Conservation (phyloP, 2,888 invertebrate species). For the Nineta flava region DNA sequence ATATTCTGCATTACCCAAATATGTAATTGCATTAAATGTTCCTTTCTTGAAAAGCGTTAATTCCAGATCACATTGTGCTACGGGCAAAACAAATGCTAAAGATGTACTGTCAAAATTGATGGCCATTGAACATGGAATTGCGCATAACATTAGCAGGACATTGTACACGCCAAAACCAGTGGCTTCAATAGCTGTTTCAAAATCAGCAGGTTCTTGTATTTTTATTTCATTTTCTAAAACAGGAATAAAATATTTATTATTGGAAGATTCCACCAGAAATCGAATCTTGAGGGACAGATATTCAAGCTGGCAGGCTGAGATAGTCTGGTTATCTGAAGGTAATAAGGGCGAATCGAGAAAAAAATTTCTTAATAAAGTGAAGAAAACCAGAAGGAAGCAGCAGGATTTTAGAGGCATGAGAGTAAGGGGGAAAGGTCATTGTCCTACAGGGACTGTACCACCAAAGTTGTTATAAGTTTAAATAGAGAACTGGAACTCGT, state of each 20-base stretch:
- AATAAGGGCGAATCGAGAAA: too few relatives aligned
- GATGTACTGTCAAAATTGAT: constrained; percentile 56
- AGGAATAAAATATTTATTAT: not conserved
- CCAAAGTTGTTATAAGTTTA: too few relatives aligned
- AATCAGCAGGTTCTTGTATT: constrained; percentile 33
- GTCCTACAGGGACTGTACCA: too few relatives aligned
- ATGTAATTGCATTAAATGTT: constrained; percentile 50
- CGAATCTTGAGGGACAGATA: too few relatives aligned
- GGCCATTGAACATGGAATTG: constrained; percentile 48
- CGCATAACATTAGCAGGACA: constrained; percentile 37
- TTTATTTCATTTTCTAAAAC: constrained; percentile 4
- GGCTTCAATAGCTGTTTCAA: constrained; percentile 52
- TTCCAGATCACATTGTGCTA: constrained; percentile 57
- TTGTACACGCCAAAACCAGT: constrained; percentile 59
- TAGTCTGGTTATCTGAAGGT: too few relatives aligned
- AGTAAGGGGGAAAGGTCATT: too few relatives aligned
- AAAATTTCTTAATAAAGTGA: too few relatives aligned
- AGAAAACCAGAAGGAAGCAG: too few relatives aligned
- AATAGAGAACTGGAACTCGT: too few relatives aligned
- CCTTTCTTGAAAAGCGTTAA: constrained; percentile 54
- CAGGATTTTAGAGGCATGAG: too few relatives aligned
- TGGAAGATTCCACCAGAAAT: not conserved
- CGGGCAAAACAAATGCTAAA: constrained; percentile 55
- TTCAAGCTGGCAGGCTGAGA: too few relatives aligned
- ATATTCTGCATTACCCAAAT: constrained; percentile 56